phyloP scores from a whole-genome alignment of 2,888 invertebrate species.

The Agrotis puta region DNA sequence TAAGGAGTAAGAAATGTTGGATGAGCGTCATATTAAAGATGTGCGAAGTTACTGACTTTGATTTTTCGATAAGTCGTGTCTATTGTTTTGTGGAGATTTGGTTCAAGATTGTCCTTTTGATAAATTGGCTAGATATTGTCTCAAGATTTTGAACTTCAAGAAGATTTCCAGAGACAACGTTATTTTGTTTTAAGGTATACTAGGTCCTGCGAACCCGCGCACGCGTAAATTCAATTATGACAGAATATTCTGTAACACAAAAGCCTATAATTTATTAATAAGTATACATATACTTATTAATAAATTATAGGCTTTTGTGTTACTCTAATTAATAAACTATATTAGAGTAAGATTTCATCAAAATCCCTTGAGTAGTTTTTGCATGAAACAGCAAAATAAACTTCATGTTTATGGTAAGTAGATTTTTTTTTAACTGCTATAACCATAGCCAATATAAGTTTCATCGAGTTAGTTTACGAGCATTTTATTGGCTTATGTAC shows the following conservation, averaged over 20 bases:
- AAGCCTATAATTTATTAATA: too few species aligned
- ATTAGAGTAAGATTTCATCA: too few species aligned
- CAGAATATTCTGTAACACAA: too few species aligned
- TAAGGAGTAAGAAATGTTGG: background rate
- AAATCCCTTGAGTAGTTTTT: too few species aligned
- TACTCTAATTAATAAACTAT: too few species aligned
- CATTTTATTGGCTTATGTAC: constrained; percentile 44
- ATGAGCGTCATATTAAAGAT: background rate
- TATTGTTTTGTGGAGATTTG: background rate
- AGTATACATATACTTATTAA: too few species aligned
- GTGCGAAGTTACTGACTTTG: background rate
- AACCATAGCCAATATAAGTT: constrained; percentile 22
- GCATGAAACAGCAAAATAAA: too few species aligned
- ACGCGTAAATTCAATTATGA: too few species aligned
- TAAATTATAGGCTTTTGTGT: too few species aligned
- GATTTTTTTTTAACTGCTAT: background rate
- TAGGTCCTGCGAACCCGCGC: too few species aligned
- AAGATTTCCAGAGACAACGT: background rate
- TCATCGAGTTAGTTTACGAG: constrained; percentile 36
- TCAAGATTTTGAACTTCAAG: too few species aligned
- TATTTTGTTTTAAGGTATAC: background rate
- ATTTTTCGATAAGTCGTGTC: background rate
- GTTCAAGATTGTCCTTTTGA: background rate
- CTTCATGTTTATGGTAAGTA: too few species aligned
- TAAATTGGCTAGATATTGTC: background rate